These are phyloP conservation scores for Drosophila anomalata DNA, from an alignment of 2,888 invertebrate genomes.

Conservation along the genomic window DNA sequence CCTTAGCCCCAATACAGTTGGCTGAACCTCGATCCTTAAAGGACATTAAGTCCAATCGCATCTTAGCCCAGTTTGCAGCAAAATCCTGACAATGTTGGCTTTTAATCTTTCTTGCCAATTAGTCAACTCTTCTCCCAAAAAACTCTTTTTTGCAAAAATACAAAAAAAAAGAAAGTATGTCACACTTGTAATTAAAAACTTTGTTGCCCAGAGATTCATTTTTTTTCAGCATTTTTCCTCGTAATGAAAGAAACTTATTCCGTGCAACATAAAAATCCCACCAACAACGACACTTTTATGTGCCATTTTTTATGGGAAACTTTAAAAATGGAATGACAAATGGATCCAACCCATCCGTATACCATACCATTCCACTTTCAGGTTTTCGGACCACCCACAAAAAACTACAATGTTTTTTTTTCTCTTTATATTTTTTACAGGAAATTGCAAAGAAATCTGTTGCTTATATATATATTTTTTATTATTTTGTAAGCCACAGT, in stretches of 20 bases:
- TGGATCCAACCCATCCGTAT: conserved; percentile 4
- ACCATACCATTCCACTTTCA: not conserved
- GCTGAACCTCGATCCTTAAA: conserved; percentile 41
- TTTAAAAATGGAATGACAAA: conserved; percentile 15
- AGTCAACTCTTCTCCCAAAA: not conserved
- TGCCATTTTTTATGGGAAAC: conserved; percentile 21
- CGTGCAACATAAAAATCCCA: conserved; percentile 19
- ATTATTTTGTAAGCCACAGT: conserved; percentile 1
- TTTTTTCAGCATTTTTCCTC: conserved; percentile 12
- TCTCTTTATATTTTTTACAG: not conserved
- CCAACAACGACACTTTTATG: conserved; percentile 27
- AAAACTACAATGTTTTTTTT: conserved; percentile 11
- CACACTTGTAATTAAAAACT: conserved; percentile 38
- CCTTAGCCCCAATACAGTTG: conserved; percentile 41
- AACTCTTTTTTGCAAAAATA: not conserved
- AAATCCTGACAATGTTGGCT: conserved; percentile 6
- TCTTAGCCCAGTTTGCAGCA: conserved; percentile 24
- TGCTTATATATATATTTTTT: conserved; percentile 2
- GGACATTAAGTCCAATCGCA: conserved; percentile 35
- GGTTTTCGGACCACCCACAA: not conserved
- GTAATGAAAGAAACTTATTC: conserved; percentile 23
- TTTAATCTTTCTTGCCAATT: conserved; percentile 2
- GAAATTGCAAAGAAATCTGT: not conserved
- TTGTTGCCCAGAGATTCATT: conserved; percentile 10
- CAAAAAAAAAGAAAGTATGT: conserved; percentile 19